A percentile compares a stretch with the other conserved stretches of the same genome.
Evolutionary conservation across 2,888 invertebrate species (phyloP).

Genomic region (Pecten maximus): DNA sequence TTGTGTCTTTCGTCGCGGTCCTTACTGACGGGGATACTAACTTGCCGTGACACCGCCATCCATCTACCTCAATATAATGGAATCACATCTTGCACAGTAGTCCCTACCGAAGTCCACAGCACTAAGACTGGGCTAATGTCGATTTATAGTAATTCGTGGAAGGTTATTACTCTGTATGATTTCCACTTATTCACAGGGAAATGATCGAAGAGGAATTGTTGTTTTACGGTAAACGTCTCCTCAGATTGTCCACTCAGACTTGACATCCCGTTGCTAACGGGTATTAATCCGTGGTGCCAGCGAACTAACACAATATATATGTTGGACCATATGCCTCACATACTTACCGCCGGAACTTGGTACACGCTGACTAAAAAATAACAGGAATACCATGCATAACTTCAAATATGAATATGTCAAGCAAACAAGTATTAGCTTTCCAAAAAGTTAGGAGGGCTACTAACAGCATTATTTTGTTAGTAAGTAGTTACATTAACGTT

Average conservation of each 20-base stretch:
- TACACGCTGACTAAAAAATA: not conserved
- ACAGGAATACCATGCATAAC: not conserved
- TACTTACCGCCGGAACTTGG: not conserved
- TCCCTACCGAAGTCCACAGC: not conserved
- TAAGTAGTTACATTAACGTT: too few relatives aligned
- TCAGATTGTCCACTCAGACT: not conserved
- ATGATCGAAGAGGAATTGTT: not conserved
- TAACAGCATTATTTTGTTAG: too few relatives aligned
- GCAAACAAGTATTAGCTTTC: too few relatives aligned
- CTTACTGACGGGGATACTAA: slow-evolving; percentile 32
- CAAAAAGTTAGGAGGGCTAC: too few relatives aligned
- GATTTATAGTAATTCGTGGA: slow-evolving; percentile 10
- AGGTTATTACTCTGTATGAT: not conserved
- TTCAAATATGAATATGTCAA: not conserved
- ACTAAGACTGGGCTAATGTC: not conserved
- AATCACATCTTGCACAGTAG: slow-evolving; percentile 33
- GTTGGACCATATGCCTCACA: not conserved
- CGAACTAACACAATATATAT: not conserved
- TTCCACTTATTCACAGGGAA: slow-evolving; percentile 7
- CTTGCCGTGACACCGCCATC: not conserved
- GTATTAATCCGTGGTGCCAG: not conserved
- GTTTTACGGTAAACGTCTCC: not conserved
- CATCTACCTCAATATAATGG: not conserved
- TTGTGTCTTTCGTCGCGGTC: not conserved
- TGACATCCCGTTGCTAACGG: not conserved